A percentile compares a stretch with the other conserved stretches of the same genome.
Conservation (phyloP, 2,888 invertebrate species). For the Gymnocheta viridis region DNA sequence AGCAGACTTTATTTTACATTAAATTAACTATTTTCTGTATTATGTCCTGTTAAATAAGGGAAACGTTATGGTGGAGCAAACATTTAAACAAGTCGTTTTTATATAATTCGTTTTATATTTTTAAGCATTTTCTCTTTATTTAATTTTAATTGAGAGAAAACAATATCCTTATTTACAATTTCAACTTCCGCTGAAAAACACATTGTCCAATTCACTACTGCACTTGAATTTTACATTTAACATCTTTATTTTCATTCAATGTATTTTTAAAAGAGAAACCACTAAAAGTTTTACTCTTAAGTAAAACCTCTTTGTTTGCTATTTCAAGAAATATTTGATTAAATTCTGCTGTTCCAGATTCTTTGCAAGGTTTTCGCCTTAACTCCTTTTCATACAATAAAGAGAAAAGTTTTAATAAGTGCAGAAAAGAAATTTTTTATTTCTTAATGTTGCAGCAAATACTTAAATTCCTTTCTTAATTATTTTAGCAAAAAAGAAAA, state of each 20-base stretch:
- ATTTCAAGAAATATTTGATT: conserved; percentile 1
- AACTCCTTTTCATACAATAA: conserved; percentile 25
- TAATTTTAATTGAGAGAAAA: background rate
- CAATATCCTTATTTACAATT: background rate
- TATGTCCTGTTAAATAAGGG: background rate
- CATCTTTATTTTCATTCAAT: conserved; percentile 1
- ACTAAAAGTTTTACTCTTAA: conserved; percentile 16
- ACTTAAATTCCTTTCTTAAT: conserved; percentile 28
- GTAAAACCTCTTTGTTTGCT: conserved; percentile 13
- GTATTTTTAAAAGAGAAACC: background rate
- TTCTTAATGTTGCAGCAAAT: conserved; percentile 27
- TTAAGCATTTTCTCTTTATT: background rate
- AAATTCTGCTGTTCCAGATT: conserved; percentile 1
- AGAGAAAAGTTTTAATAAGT: conserved; percentile 11
- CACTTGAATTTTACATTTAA: background rate
- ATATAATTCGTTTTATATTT: background rate
- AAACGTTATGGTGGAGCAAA: too few relatives aligned
- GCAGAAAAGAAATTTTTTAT: background rate
- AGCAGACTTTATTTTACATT: too few relatives aligned
- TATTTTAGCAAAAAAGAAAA: conserved; percentile 10
- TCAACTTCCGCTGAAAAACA: background rate
- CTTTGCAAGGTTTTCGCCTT: background rate
- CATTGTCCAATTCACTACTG: background rate
- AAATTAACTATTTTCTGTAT: too few relatives aligned
- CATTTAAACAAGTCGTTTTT: background rate